phyloP scores from a whole-genome alignment of 2,888 invertebrate species.

The Caradrina kadenii region DNA sequence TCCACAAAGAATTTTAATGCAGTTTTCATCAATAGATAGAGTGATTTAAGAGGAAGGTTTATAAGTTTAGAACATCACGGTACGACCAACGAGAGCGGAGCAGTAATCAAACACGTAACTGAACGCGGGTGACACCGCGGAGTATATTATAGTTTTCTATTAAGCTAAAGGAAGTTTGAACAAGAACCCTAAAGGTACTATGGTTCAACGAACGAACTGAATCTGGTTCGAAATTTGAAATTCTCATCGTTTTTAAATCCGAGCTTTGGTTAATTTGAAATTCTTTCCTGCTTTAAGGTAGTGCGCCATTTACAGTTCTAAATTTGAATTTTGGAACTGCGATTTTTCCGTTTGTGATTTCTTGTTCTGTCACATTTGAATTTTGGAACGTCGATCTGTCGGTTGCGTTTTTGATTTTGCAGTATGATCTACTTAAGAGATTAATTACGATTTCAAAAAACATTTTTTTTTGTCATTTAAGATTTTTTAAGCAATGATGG shows the following conservation, averaged over 20 bases:
- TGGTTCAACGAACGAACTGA: constrained; percentile 72
- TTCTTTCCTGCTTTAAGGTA: constrained; percentile 35
- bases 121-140: no score
- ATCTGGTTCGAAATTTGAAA: constrained; percentile 76
- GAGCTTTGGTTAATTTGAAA: constrained; percentile 60
- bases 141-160: not conserved
- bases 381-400: not conserved
- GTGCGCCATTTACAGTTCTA: constrained; percentile 38
- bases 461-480: no score
- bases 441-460: no score
- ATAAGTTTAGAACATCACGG: no score
- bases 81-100: no score
- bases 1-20: no score
- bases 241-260: constrained; percentile 70
- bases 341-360: constrained; percentile 3
- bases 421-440: no score
- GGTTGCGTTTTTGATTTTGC: no score
- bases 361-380: not conserved
- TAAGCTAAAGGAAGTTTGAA: not conserved
- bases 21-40: no score
- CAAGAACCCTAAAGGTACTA: constrained; percentile 32
- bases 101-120: no score
- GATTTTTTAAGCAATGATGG: no score
- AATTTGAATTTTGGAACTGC: constrained; percentile 35
- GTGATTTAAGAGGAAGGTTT: no score